phyloP scores from a whole-genome alignment of 2,888 invertebrate genomes.

The Didymodactylos carnosus region DNA sequence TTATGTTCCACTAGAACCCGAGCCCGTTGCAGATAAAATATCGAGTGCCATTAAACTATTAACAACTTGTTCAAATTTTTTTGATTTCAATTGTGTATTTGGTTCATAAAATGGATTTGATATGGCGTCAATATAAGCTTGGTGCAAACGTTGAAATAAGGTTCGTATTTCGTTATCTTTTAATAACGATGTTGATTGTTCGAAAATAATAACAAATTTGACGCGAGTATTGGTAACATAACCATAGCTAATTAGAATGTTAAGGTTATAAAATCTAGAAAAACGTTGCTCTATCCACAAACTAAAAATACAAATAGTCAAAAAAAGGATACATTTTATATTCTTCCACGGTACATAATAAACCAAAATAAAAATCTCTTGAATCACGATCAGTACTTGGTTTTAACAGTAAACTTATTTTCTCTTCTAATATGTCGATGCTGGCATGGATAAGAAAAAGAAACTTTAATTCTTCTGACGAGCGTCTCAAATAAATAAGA shows the following conservation, averaged over 20 bases:
- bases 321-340: slow-evolving; percentile 1
- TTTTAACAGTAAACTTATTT: neutral
- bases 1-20: too few species aligned
- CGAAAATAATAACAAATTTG: neutral
- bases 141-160: neutral
- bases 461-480: neutral
- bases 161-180: neutral
- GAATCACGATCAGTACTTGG: neutral
- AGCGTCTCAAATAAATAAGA: neutral
- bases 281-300: too few species aligned
- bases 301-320: too few species aligned
- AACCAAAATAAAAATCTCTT: neutral
- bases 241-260: neutral
- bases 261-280: neutral
- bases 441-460: neutral
- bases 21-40: too few species aligned
- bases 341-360: neutral
- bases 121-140: neutral
- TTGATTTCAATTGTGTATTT: neutral
- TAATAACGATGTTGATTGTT: neutral
- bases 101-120: neutral
- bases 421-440: neutral
- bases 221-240: neutral
- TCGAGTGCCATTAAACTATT: neutral
- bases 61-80: neutral